Base-by-base conservation (phyloP, 2,888 invertebrate species). In the Sesia apiformis region DNA sequence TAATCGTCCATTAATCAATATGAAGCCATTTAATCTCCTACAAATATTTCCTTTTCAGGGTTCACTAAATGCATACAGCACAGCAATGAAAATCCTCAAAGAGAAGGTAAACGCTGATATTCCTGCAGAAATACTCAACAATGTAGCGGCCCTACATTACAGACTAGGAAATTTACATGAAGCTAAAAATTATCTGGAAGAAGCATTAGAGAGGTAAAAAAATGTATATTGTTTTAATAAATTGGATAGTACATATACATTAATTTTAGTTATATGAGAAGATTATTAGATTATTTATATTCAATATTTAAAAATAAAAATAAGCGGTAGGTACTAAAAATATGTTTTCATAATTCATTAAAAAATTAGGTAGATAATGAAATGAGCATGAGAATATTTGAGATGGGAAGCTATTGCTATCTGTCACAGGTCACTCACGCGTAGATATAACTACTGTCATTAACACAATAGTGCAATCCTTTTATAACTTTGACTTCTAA, bases 41-140 rank as follows among this genome's bases (percentile, higher is more conserved):
- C 23, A 23, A 5, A 51, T 3, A 2, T 55, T 52, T 5, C 42
- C 51, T 40, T 63, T 58, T 0, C 88, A 94, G 88, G 95, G 94
- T 52, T 96, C 99, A 0, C 86, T 99, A 43, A 94, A 94, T 66
- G 98, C 98, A 0, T 99, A 99, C 76, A 96, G 93, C 53, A 98
- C 96, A 39, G 98, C 98, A 3, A 97, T 96, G 62, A 94, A 94
- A 69, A 96, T 99, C 58, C 90, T 99, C 49, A 95, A 94, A 66
- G 98, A 98, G 62, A 96, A 96, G 76, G 97, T 98, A 1, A 94
- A 96, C 67, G 96, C 96, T 0, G 98, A 98, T 69, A 96, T 99
- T 55, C 99, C 99, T 0, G 97, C 99, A 0, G 99, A 99, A 86
- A 98, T 99, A 69, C 89, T 98, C 43, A 99, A 99, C 85, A 99